phyloP scores from a whole-genome alignment of 1,140 invertebrate species.

The Drosophila ficusphila region DNA sequence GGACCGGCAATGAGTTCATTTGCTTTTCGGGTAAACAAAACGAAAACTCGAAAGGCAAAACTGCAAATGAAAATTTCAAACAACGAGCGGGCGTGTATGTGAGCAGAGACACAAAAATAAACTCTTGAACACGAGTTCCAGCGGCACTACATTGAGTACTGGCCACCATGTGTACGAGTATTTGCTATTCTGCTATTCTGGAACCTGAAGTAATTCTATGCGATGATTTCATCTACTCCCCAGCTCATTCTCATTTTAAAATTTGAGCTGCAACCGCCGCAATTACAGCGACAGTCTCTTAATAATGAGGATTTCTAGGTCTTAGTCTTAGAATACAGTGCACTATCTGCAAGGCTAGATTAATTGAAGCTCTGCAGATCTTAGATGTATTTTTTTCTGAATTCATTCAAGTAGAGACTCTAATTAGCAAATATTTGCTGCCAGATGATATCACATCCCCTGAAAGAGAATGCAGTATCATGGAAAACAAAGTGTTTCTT shows the following conservation, averaged over 20 bases:
- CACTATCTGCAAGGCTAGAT: slow-evolving; percentile 68
- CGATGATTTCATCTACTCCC: slow-evolving; percentile 79
- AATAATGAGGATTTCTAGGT: slow-evolving; percentile 22
- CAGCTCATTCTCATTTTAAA: slow-evolving; percentile 16
- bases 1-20: slow-evolving; percentile 56
- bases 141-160: slow-evolving; percentile 36
- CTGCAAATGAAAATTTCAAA: slow-evolving; percentile 79
- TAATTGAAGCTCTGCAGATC: slow-evolving; percentile 50
- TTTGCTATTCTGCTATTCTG: slow-evolving; percentile 43
- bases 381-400: slow-evolving; percentile 23
- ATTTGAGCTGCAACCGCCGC: slow-evolving; percentile 7
- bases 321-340: slow-evolving; percentile 16
- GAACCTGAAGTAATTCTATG: slow-evolving; percentile 73
- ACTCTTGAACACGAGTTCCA: slow-evolving; percentile 64
- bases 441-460: slow-evolving; percentile 63
- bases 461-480: neutral
- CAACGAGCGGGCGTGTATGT: slow-evolving; percentile 35
- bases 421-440: slow-evolving; percentile 71
- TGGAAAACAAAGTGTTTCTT: neutral
- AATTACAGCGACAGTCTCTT: slow-evolving; percentile 24
- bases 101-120: slow-evolving; percentile 66
- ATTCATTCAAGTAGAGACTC: slow-evolving; percentile 40
- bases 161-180: slow-evolving; percentile 33
- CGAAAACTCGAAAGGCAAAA: slow-evolving; percentile 42
- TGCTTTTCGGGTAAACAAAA: slow-evolving; percentile 60